Conservation (phyloP, 1,140 invertebrate species). For the Lanistes nyassanus region DNA sequence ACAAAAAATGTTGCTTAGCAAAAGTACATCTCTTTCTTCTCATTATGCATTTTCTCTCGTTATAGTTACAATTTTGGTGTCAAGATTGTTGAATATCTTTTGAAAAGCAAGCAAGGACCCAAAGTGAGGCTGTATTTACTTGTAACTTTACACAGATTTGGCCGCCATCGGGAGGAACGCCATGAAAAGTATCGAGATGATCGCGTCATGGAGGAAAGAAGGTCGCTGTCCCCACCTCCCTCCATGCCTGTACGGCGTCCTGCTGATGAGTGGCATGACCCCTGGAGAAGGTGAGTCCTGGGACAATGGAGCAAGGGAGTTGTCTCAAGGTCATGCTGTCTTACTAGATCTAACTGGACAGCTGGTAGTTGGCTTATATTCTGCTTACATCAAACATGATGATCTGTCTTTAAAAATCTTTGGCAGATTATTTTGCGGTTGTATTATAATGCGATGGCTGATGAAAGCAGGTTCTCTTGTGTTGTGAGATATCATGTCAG, state of each 20-base stretch:
- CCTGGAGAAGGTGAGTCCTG: slow-evolving; percentile 73
- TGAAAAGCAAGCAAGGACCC: no score
- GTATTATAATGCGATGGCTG: not conserved
- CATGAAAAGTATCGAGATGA: slow-evolving; percentile 26
- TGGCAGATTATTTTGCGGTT: not conserved
- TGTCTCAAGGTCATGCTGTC: no score
- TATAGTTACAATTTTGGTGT: no score
- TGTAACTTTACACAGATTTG: slow-evolving; percentile 25
- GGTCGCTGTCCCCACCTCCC: slow-evolving; percentile 26
- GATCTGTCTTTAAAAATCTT: not conserved
- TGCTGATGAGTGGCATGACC: slow-evolving; percentile 89
- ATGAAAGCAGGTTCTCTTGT: not conserved
- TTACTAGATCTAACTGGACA: no score
- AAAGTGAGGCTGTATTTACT: no score
- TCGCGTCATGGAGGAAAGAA: slow-evolving; percentile 29
- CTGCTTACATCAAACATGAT: no score
- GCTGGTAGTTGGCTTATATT: no score
- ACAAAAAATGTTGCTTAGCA: no score
- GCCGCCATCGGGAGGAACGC: slow-evolving; percentile 26
- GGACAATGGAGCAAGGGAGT: no score
- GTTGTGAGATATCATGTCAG: not conserved
- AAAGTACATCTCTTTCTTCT: no score
- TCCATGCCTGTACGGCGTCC: slow-evolving; percentile 30
- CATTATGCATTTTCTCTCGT: no score
- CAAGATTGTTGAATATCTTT: no score